Percentiles rank a stretch among this genome's conserved stretches.
These are phyloP conservation scores for Mobula hypostoma DNA, from an alignment of 2,113 vertebrate genomes.

Conservation along the genomic window DNA sequence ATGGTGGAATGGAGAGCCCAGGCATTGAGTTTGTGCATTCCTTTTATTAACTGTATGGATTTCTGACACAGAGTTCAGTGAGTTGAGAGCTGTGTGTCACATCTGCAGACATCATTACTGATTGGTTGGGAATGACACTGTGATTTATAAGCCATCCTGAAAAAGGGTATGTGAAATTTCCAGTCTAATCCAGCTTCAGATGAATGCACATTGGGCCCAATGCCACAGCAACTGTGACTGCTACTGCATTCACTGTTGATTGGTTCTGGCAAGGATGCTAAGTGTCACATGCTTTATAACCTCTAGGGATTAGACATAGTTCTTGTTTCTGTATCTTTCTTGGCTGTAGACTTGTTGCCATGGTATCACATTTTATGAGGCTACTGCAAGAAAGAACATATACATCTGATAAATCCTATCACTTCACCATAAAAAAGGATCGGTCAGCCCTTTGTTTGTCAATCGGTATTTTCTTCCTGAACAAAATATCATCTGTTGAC, in stretches of 20 bases:
- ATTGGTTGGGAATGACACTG: slow-evolving; percentile 22
- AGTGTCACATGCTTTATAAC: slow-evolving; percentile 18
- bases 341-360: slow-evolving; percentile 21
- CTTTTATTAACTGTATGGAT: neutral
- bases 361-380: slow-evolving; percentile 17
- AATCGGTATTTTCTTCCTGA: neutral
- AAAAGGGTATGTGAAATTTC: slow-evolving; percentile 19
- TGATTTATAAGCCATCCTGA: slow-evolving; percentile 27
- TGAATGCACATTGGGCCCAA: slow-evolving; percentile 13
- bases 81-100: slow-evolving; percentile 27
- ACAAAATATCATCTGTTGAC: slow-evolving; percentile 20
- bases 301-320: slow-evolving; percentile 9
- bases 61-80: slow-evolving; percentile 20
- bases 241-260: slow-evolving; percentile 18
- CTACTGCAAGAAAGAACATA: slow-evolving; percentile 12
- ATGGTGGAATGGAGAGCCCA: neutral
- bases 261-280: slow-evolving; percentile 24
- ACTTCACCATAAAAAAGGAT: slow-evolving; percentile 5
- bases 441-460: slow-evolving; percentile 14
- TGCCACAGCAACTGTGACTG: slow-evolving; percentile 16
- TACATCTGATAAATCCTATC: slow-evolving; percentile 31
- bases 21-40: neutral
- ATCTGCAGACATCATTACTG: neutral
- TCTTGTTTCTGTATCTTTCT: slow-evolving; percentile 6
- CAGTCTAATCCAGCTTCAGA: slow-evolving; percentile 4